These are phyloP conservation scores for Protobothrops mucrosquamatus DNA, from an alignment of 2,113 vertebrate species.

Conservation along the genomic window DNA sequence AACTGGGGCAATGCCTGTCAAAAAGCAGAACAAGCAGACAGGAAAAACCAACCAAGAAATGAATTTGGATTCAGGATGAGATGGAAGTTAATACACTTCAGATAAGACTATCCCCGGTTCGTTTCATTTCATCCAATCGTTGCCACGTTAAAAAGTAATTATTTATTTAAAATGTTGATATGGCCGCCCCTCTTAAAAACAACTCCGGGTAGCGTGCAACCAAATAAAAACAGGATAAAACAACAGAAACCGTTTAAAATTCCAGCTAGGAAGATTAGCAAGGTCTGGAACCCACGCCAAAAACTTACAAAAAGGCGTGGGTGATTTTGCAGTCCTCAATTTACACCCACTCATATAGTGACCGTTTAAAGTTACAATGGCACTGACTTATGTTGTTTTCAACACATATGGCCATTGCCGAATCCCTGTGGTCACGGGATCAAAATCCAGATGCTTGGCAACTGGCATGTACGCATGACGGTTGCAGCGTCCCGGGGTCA, in stretches of 20 bases:
- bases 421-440: no score
- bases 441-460: no score
- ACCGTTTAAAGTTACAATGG: no score
- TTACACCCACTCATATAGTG: no score
- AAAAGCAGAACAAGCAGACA: background rate
- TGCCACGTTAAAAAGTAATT: no score
- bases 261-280: background rate
- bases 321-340: background rate
- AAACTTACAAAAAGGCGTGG: background rate
- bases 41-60: background rate
- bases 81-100: background rate
- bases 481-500: no score
- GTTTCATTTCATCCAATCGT: background rate
- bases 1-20: background rate
- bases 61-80: background rate
- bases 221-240: background rate
- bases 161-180: background rate
- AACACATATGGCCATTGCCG: no score
- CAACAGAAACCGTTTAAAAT: background rate
- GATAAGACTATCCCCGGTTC: background rate
- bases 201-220: background rate
- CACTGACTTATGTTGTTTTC: no score
- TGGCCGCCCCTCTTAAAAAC: background rate
- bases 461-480: no score
- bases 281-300: background rate